Evolutionary conservation across 2,888 invertebrate genomes (phyloP), one percentile per base, ranked within the genome.

Genomic region (Dolichomitus sp.): DNA sequence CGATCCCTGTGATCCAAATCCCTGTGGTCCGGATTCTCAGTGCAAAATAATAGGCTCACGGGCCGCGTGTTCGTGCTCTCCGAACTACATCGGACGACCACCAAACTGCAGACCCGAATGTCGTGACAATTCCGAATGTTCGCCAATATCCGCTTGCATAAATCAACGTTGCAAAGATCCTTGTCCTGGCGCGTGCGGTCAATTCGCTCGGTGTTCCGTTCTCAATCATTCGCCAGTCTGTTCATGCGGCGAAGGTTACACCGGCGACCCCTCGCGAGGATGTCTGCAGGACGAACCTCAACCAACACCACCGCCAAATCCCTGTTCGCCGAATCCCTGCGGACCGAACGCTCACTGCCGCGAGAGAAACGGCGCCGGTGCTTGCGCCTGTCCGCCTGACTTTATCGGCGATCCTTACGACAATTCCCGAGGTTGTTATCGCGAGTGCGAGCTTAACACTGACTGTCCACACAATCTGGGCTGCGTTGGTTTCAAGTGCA

Each of bases 61-160:
- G 93, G 96, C 97, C n/a, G 97, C 97, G 66, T 98, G 98, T 91
- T 97, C 97, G 63, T 98, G 98, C 93, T 94, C 97, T 86, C 95
- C 96, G 33, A 97, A 97, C 91, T 98, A 96, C 91, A 95, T 97
- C 66, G 98, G 98, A 82, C 95, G 97, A 87, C 97, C 98, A 69
- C 98, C 98, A 37, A 97, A 97, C 90, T 98, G 98, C 91, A 95
- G 97, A 89, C 97, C 98, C 0, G 97, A 98, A 93, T 98, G 98
- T 91, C 96, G 96, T 4, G 96, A 96, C 84, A 96, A 97, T 90
- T 96, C 97, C 9, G 98, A 98, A 93, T 98, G 98, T 91, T 96
- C 97, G 1, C 96, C 96, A 88, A 97, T 97, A 90, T 95, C 97
- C 82, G 97, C 98, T 78, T 98, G 98, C 90, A 94, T 96, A 81